Base-by-base conservation (phyloP, 1,140 invertebrate species). In the Drosophila rufa region DNA sequence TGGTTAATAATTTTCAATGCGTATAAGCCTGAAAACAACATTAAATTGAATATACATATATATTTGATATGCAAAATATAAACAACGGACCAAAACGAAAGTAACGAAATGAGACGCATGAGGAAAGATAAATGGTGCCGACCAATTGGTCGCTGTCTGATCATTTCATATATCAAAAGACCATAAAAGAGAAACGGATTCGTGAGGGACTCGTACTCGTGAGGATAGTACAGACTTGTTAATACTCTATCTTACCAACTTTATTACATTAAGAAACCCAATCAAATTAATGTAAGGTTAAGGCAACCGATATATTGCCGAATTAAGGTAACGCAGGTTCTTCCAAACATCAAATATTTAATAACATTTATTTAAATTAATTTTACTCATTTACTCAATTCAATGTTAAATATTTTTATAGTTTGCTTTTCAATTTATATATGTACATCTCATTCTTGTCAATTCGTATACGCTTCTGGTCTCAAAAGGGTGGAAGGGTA, bases 101-200 rank as follows among this genome's bases (percentile, higher is more conserved):
- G 68, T 71, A 59, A 61, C 33, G 55, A 73, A 67, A 83, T 27
- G 38, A 61, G 38, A 67, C 45, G 36, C 59, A 75, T 47, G 61
- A 66, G 61, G 62, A 77, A 87, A 84, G 73, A 77, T 66, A 78
- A 78, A 76, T 80, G 78, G 80, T 87, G 84, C 84, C 84, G 84
- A 87, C 84, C 83, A 87, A 87, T 80, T 74, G 64, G 42, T 53
- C 46, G 60, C 50, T 62, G 50, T 74, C 79, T 66, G 76, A 87
- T 87, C 86, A 78, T 87, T 87, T 80, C 68, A 89, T 89, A 89
- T 81, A 87, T 89, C 85, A 84, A 89, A 84, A 77, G 68, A 46
- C 81, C 75, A 89, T 90, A 85, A 79, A 89, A 71, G 73, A 50
- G 45, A 79, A 90, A 80, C 77, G 68, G 80, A 75, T n/a, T n/a